phyloP scores from a whole-genome alignment of 53 echinoderm and acorn worm genomes.

The Echinometra lucunter region DNA sequence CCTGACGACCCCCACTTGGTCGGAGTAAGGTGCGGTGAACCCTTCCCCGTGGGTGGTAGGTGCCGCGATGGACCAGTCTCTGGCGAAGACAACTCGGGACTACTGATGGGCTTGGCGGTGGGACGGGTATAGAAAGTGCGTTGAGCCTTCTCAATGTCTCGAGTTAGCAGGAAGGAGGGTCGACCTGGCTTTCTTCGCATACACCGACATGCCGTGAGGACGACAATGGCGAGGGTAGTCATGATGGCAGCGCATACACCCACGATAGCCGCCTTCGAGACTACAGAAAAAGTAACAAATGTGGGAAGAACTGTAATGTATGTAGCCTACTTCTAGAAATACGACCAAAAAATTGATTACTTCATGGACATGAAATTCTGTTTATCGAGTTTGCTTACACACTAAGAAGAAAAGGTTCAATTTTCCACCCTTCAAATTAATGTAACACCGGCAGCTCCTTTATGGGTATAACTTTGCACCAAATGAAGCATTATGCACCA shows the following conservation, averaged over 20 bases:
- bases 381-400: too few relatives aligned
- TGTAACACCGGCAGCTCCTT: too few relatives aligned
- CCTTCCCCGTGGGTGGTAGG: slow-evolving; percentile 72
- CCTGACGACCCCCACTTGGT: slow-evolving; percentile 75
- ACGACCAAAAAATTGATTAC: neutral
- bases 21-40: slow-evolving; percentile 85
- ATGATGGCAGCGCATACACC: slow-evolving; percentile 87
- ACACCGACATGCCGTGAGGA: slow-evolving; percentile 92
- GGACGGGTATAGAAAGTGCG: slow-evolving; percentile 91
- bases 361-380: neutral
- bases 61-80: slow-evolving; percentile 82
- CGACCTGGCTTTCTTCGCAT: slow-evolving; percentile 81
- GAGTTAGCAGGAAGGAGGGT: slow-evolving; percentile 85
- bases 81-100: slow-evolving; percentile 96
- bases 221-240: slow-evolving; percentile 82
- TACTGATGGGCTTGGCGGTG: slow-evolving; percentile 89
- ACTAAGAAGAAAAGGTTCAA: too few relatives aligned
- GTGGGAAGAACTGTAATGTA: neutral
- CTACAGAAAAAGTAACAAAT: slow-evolving; percentile 64
- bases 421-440: too few relatives aligned
- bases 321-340: neutral
- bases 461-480: too few relatives aligned
- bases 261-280: slow-evolving; percentile 84
- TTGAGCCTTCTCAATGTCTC: slow-evolving; percentile 78
- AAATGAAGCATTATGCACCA: too few relatives aligned